A percentile compares a stretch with the other conserved stretches of the same genome.
Conservation (phyloP, 2,797 vertebrate species). For the Choloepus didactylus region DNA sequence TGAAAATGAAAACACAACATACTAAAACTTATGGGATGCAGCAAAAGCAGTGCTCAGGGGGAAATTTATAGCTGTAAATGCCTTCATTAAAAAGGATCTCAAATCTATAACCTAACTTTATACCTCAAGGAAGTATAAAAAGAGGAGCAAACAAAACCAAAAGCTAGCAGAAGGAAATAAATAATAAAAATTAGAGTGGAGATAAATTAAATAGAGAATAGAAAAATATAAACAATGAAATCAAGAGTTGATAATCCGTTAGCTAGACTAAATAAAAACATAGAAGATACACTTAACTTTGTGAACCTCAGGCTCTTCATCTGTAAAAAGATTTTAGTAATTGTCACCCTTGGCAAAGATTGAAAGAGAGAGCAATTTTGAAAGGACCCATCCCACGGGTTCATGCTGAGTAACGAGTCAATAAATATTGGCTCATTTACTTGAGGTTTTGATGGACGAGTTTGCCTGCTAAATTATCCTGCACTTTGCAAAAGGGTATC, state of each 20-base stretch:
- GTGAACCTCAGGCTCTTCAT: too few relatives aligned
- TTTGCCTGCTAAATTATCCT: background rate
- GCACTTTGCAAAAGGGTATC: background rate
- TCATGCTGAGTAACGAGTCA: background rate
- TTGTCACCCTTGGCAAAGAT: too few relatives aligned
- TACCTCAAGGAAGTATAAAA: slow-evolving; percentile 20
- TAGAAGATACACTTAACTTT: too few relatives aligned
- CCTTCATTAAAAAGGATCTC: background rate
- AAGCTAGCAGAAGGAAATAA: background rate
- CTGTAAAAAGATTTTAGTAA: too few relatives aligned
- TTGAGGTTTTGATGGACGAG: background rate
- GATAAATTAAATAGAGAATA: background rate
- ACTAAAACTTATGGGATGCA: background rate
- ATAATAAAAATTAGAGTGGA: background rate
- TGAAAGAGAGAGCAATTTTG: too few relatives aligned
- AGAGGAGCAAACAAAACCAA: slow-evolving; percentile 5
- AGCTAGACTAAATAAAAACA: too few relatives aligned
- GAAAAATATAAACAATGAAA: background rate
- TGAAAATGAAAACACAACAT: slow-evolving; percentile 44
- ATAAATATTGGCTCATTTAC: background rate
- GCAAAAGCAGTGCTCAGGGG: background rate
- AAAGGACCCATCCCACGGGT: background rate
- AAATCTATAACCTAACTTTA: slow-evolving; percentile 35
- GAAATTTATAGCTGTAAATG: slow-evolving; percentile 54
- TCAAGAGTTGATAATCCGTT: background rate